Evolutionary conservation across 2,797 vertebrate genomes (phyloP).

Genomic region (Apodemus agrarius): DNA sequence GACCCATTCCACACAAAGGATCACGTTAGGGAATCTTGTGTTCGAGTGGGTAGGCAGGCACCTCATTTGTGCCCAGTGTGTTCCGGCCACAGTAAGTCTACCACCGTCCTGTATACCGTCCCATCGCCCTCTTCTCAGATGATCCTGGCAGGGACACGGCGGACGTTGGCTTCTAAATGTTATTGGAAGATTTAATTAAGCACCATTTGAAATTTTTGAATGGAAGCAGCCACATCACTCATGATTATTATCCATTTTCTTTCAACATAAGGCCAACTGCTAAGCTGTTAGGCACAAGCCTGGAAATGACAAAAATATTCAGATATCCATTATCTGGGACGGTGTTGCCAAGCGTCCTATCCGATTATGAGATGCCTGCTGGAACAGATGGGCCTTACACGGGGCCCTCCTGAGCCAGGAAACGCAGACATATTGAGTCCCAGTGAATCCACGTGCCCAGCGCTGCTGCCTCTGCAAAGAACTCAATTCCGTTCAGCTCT

Average conservation of each 20-base stretch:
- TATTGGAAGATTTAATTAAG: slow-evolving; percentile 82
- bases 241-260: slow-evolving; percentile 84
- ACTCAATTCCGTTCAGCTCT: slow-evolving; percentile 42
- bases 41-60: neutral
- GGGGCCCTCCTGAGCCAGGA: slow-evolving; percentile 61
- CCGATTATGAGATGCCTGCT: slow-evolving; percentile 78
- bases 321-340: slow-evolving; percentile 81
- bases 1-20: neutral
- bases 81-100: neutral
- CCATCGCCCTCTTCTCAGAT: neutral
- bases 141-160: slow-evolving; percentile 2
- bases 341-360: slow-evolving; percentile 79
- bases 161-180: slow-evolving; percentile 72
- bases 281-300: slow-evolving; percentile 81
- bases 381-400: slow-evolving; percentile 80
- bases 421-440: slow-evolving; percentile 69
- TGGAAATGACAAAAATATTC: slow-evolving; percentile 83
- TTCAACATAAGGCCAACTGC: slow-evolving; percentile 83
- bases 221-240: slow-evolving; percentile 80
- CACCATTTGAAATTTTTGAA: slow-evolving; percentile 80
- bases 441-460: slow-evolving; percentile 58
- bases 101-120: neutral
- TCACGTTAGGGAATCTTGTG: neutral
- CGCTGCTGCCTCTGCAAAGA: slow-evolving; percentile 4
- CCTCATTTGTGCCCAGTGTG: neutral